Base-by-base conservation (phyloP, 2,888 invertebrate genomes). In the Apamea anceps region DNA sequence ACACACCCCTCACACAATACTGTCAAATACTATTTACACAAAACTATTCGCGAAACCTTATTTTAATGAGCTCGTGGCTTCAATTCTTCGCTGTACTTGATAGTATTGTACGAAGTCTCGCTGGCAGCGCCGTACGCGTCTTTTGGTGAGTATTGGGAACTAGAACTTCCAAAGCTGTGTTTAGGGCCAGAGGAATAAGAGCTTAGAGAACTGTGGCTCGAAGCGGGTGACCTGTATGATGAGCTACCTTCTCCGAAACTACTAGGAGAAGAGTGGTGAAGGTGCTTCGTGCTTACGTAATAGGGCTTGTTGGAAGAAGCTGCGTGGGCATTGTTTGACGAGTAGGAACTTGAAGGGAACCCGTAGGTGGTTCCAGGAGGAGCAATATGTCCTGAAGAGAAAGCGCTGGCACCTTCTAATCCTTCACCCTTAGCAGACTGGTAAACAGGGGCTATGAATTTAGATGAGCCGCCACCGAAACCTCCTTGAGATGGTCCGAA, bases 71-170 rank as follows among this genome's bases (percentile, higher is more conserved):
- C 89, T 77, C 93, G 93, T n/a, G 96, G 95, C 77, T 96, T 97
- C 21, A 97, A 89, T 87, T 96, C 96, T 86, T 95, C 95, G 89
- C 97, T 97, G 90, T 97, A 97, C 90, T 97, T 97, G 77, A 97
- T 97, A 12, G 97, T 97, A 88, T 97, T 96, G 90, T 97, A 97
- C 0, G 94, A 90, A 74, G 93, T 93, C 90, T 96, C 96, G 85
- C 96, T 96, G 86, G 94, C 95, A 28, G 96, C 94, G 12, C 96
- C 96, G 60, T 96, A 95, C 42, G 91, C 87, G 83, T 97, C 97
- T 83, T 95, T 95, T 42, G 95, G 93, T 45, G 94, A 87, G 85
- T 95, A 95, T 51, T 94, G 93, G n/a, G 94, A 90, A 80, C 93
- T 93, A 8, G 92, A 90, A 57, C 94, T 92, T 54, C 95, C 93